Conservation (phyloP, 2,113 vertebrate species). For the Phainopepla nitens region DNA sequence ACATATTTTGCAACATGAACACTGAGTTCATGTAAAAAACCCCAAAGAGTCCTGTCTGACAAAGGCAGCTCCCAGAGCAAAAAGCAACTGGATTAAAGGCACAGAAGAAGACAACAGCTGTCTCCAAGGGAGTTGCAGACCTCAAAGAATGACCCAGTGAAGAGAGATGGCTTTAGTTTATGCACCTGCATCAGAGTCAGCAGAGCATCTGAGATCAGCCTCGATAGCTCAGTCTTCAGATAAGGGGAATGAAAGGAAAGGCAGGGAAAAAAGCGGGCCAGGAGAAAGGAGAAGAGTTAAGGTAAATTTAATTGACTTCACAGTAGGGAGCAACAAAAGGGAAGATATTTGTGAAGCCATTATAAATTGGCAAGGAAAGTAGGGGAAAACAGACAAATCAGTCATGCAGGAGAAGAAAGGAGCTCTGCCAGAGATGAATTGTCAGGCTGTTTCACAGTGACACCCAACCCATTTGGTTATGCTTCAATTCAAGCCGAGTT, state of each 20-base stretch:
- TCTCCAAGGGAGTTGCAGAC: background rate
- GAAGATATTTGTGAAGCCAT: background rate
- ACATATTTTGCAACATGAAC: background rate
- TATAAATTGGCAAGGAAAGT: background rate
- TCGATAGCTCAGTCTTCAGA: background rate
- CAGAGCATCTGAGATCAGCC: background rate
- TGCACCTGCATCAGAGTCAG: background rate
- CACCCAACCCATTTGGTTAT: background rate
- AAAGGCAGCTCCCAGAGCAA: conserved; percentile 3
- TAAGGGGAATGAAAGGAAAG: background rate
- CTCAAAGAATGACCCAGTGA: background rate
- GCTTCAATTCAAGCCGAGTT: background rate
- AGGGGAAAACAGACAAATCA: background rate
- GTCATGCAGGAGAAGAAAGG: background rate
- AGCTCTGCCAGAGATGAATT: background rate
- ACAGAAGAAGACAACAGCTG: background rate
- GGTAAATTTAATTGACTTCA: background rate
- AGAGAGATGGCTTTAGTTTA: background rate
- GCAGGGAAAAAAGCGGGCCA: background rate
- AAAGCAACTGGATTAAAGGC: background rate
- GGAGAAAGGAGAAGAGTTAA: background rate
- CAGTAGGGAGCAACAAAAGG: background rate
- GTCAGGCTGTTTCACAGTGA: background rate
- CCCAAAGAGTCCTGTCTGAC: background rate
- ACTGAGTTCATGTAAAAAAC: background rate